phyloP scores from a whole-genome alignment of 2,797 vertebrate species.

The Acrossocheilus wenchowensis region DNA sequence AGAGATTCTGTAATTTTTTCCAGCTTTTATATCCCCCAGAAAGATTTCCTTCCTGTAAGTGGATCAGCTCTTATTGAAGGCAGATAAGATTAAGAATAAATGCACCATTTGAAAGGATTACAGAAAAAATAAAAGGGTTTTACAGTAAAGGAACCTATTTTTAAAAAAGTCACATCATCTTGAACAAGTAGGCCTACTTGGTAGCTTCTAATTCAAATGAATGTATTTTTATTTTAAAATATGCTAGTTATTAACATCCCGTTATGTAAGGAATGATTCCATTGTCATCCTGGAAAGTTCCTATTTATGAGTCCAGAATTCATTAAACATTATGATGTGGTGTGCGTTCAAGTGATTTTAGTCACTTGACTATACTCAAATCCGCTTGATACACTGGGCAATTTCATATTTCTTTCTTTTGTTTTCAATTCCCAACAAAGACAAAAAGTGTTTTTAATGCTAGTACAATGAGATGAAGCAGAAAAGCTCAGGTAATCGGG shows the following conservation, averaged over 20 bases:
- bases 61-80: conserved; percentile 24
- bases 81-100: conserved; percentile 24
- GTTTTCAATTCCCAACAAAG: neutral
- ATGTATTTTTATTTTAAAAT: neutral
- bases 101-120: conserved; percentile 20
- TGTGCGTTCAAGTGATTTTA: neutral
- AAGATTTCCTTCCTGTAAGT: conserved; percentile 30
- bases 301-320: neutral
- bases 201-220: neutral
- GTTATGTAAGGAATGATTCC: neutral
- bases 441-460: neutral
- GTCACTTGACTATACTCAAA: neutral
- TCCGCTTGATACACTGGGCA: neutral
- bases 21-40: conserved; percentile 24
- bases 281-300: neutral
- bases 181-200: neutral
- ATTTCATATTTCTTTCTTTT: neutral
- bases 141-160: neutral
- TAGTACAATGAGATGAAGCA: neutral
- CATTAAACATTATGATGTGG: neutral
- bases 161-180: neutral
- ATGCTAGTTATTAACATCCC: neutral
- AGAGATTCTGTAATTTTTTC: conserved; percentile 68
- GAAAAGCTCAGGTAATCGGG: neutral
- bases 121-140: conserved; percentile 1